These are phyloP conservation scores for Haplochromis vanheusdeni DNA, from an alignment of 2,113 vertebrate genomes.

Conservation along the genomic window DNA sequence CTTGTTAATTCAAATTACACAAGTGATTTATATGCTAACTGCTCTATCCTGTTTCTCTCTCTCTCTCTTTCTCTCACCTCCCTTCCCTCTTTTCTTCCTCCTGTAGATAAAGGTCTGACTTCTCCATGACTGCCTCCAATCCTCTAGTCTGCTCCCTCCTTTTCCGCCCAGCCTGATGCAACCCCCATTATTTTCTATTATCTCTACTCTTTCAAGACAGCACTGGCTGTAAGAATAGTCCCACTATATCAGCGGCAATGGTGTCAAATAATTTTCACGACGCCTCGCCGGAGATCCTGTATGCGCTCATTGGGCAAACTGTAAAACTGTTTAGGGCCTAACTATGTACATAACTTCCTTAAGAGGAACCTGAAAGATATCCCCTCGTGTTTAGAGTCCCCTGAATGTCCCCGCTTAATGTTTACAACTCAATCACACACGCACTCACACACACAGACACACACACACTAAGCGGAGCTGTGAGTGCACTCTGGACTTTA, in stretches of 20 bases:
- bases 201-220: conserved; percentile 44
- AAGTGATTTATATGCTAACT: conserved; percentile 58
- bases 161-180: conserved; percentile 53
- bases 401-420: conserved; percentile 23
- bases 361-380: conserved; percentile 23
- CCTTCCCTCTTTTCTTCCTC: conserved; percentile 30
- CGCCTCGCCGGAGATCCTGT: neutral
- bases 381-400: conserved; percentile 9
- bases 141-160: conserved; percentile 57
- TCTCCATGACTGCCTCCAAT: conserved; percentile 62
- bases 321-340: conserved; percentile 49
- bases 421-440: conserved; percentile 46
- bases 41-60: conserved; percentile 50
- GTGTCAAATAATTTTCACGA: conserved; percentile 40
- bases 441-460: neutral
- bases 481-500: conserved; percentile 29
- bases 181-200: conserved; percentile 53
- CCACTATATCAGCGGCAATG: conserved; percentile 20
- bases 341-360: conserved; percentile 48
- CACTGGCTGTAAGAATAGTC: conserved; percentile 51
- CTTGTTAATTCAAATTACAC: conserved; percentile 43
- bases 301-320: conserved; percentile 22
- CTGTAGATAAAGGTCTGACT: conserved; percentile 71
- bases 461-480: neutral
- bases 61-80: neutral